Conservation (phyloP, 2,797 vertebrate genomes). For the Anisognathus igniventris region DNA sequence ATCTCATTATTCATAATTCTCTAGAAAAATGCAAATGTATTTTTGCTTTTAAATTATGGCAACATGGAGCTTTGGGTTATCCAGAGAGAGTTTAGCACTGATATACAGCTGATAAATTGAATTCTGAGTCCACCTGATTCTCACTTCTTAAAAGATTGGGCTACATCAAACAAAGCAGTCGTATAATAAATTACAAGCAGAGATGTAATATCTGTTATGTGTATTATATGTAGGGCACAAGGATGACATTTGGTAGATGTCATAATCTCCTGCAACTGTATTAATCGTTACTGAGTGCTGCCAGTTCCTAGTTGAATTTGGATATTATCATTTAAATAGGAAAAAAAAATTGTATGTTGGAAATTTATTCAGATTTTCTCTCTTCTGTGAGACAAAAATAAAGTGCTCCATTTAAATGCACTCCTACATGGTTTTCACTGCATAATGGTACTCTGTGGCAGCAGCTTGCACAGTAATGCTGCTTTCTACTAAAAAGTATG, state of each 20-base stretch:
- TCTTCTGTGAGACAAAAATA: background rate
- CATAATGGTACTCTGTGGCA: constrained; percentile 20
- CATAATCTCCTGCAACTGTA: background rate
- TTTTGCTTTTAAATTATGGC: background rate
- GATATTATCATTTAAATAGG: background rate
- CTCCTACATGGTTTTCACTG: background rate
- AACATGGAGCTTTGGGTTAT: background rate
- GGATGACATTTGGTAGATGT: background rate
- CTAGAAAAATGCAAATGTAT: background rate
- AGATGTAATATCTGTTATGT: background rate
- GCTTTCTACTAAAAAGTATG: constrained; percentile 41
- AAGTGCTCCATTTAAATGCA: background rate
- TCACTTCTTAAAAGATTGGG: background rate
- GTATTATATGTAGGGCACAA: background rate
- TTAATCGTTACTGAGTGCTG: constrained; percentile 12
- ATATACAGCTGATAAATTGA: background rate
- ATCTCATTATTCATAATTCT: background rate
- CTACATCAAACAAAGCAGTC: background rate
- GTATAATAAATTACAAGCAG: background rate
- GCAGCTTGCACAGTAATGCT: constrained; percentile 18
- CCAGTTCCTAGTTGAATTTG: background rate
- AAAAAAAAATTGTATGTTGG: background rate
- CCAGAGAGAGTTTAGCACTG: background rate
- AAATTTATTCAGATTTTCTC: background rate
- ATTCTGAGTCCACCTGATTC: background rate